Conservation (phyloP, 1,140 invertebrate genomes). For the Orius insidiosus region DNA sequence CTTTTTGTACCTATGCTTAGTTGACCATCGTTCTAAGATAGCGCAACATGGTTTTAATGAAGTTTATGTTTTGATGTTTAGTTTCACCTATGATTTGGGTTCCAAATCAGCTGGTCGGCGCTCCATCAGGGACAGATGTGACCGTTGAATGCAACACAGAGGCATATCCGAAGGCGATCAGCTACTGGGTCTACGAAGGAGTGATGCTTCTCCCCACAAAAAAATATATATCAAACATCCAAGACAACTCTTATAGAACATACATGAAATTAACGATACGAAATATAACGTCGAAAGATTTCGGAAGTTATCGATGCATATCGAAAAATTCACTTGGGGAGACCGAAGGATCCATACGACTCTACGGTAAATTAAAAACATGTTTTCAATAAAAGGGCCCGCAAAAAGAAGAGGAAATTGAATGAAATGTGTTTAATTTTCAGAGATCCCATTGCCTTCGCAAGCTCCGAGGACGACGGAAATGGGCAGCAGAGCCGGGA, state of each 20-base stretch:
- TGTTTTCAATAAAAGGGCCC: not conserved
- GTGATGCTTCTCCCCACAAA: constrained; percentile 65
- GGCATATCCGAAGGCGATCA: constrained; percentile 77
- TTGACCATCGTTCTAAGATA: no score
- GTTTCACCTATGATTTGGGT: constrained; percentile 86
- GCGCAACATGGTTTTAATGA: no score
- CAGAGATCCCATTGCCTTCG: constrained; percentile 51
- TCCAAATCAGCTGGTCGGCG: constrained; percentile 78
- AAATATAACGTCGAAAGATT: constrained; percentile 56
- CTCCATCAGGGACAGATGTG: constrained; percentile 69
- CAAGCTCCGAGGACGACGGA: constrained; percentile 44
- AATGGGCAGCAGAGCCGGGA: constrained; percentile 42
- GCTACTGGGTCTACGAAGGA: constrained; percentile 77
- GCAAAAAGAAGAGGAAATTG: no score
- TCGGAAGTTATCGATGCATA: constrained; percentile 72
- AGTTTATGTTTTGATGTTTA: constrained; percentile 26
- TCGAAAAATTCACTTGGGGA: constrained; percentile 88
- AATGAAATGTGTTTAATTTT: constrained; percentile 22
- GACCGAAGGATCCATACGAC: constrained; percentile 75
- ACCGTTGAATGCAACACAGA: constrained; percentile 86
- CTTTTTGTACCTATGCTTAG: no score
- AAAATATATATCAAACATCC: constrained; percentile 57
- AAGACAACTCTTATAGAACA: constrained; percentile 64
- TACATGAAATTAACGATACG: constrained; percentile 72
- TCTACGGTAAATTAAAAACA: constrained; percentile 50